Base-by-base conservation (phyloP, 2,797 vertebrate species). In the Uromys caudimaculatus region DNA sequence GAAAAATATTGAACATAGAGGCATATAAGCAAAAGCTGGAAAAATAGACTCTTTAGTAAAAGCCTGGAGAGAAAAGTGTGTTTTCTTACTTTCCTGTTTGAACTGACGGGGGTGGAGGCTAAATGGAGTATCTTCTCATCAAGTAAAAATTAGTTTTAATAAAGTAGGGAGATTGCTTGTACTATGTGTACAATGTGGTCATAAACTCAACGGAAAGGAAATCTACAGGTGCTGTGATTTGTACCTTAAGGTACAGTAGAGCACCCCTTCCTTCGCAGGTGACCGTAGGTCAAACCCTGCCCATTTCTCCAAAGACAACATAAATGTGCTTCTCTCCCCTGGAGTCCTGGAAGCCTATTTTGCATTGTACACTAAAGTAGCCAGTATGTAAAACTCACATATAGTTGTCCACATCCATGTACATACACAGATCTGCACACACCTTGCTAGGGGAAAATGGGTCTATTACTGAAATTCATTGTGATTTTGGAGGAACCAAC, bases 1-100 rank as follows among this genome's bases (percentile, higher is more conserved):
- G 94, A 93, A 97, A 97, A 97, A 96, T 96, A 96, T 82, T 95
- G 94, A 96, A 90, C 92, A 91, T 81, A 96, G 91, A 91, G 76
- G 75, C 47, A 91, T 64, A 96, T 95, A 95, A 95, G 95, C 92
- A 94, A 95, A 97, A 95, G 47, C 94, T 96, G 75, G 58, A 73
- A 97, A 96, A 94, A 84, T 67, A 91, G 92, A 87, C 50, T 82
- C 95, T 97, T 91, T 41, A 91, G 67, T 92, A 88, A 91, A 94
- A 94, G 52, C 38, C 85, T 83, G 50, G 41, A 79, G 69, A 71
- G 38, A 64, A 92, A 84, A 79, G 64, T 94, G 14, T 76, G 71
- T 91, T 89, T 83, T 62, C 50, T 94, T 84, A 52, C 71, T 78
- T 62, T 79, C 47, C 84, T 85, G 58, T 92, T 88, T 89, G 16